Evolutionary conservation across 2,113 vertebrate genomes (phyloP).

Genomic region (Psittacus erithacus): DNA sequence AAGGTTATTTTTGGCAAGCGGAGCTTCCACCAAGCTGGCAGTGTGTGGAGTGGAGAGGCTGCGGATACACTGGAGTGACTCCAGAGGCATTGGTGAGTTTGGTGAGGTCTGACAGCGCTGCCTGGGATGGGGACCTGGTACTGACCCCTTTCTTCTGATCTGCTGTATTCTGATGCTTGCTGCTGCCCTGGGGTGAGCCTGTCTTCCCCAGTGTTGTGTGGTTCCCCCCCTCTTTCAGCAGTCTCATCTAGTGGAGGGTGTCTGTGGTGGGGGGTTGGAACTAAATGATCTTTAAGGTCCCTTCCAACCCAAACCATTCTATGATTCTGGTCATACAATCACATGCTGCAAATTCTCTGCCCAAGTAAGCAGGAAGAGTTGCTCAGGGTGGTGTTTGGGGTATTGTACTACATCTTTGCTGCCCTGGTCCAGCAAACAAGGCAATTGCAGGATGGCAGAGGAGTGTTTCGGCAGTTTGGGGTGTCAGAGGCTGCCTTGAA

Average conservation of each 20-base stretch:
- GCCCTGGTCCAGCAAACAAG: background rate
- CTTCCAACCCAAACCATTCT: background rate
- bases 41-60: background rate
- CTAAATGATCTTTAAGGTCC: background rate
- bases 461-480: background rate
- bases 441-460: background rate
- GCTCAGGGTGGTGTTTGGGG: accelerated
- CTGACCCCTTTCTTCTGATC: background rate
- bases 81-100: background rate
- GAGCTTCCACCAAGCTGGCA: background rate
- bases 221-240: background rate
- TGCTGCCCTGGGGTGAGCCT: background rate
- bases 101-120: background rate
- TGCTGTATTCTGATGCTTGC: accelerated
- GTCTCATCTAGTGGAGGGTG: background rate
- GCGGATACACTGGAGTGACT: background rate
- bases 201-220: background rate
- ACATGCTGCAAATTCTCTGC: background rate
- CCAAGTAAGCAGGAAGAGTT: background rate
- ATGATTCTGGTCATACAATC: background rate
- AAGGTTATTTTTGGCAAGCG: background rate
- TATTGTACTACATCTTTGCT: background rate
- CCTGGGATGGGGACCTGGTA: background rate
- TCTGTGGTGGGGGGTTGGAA: background rate
- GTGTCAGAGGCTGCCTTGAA: background rate